Evolutionary conservation across 2,113 vertebrate species (phyloP), one percentile per base, ranked within the genome.

Genomic region (Elaphurus davidianus): DNA sequence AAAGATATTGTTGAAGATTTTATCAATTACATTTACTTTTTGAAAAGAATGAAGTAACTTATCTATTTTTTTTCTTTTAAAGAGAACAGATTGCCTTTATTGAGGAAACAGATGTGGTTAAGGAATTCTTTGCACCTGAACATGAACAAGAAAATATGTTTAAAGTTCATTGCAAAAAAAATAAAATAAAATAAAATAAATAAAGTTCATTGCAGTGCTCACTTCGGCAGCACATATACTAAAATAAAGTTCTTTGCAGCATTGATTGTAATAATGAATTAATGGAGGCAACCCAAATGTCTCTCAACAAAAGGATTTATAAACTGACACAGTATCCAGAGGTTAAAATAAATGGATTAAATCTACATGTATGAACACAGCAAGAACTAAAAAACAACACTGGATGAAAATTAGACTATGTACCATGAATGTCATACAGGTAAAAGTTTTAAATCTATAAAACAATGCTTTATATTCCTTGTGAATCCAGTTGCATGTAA

Each of bases 11-110:
- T 99, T 99, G 98, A 55, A 64, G 13, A 13, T 99, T 98, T 98
- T 98, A 98, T 98, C 98, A 98, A 98, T 98, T 99, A 99, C 98
- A 99, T 98, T 99, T 98, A 98, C 93, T 98, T 98, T 99, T 98
- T 98, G 98, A 99, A 97, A 99, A 93, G 97, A 98, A 98, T 99
- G 98, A 98, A 98, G 98, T 98, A 98, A 82, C 16, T 52, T 45
- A 50, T 5, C 27, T 79, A 15, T 62, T 59, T 82, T 98, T 98
- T 98, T 98, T 98, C 98, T 90, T 98, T 98, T 98, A 98, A 97
- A 98, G 98, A 98, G 98, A 98, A 98, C 94, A 98, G 97, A 98
- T 98, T 98, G 98, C 97, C 98, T 98, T 98, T 98, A 97, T 50
- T 55, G 36, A 91, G 21, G 33, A 62, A 82, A 74, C 54, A 57